Evolutionary conservation across 2,888 invertebrate genomes (phyloP).

Genomic region (Rhodophaea formosa): DNA sequence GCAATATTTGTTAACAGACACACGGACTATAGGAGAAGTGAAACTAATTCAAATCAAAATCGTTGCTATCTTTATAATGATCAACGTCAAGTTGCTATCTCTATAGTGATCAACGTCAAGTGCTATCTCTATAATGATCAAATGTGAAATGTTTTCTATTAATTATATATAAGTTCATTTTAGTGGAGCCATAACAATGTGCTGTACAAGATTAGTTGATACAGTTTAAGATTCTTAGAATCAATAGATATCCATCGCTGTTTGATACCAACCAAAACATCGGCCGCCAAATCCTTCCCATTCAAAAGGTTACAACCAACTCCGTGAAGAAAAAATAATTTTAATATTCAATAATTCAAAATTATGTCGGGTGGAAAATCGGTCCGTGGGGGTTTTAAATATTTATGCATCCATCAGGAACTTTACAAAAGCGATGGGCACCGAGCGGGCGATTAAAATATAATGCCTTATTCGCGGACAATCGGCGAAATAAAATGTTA

Average conservation of each 20-base stretch:
- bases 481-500: constrained; percentile 56
- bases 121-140: too few species aligned
- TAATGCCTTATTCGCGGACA: constrained; percentile 55
- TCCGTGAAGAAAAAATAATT: neutral
- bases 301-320: neutral
- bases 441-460: constrained; percentile 50
- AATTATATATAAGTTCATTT: too few species aligned
- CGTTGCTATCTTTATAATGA: too few species aligned
- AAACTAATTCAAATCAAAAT: too few species aligned
- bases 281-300: neutral
- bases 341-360: constrained; percentile 26
- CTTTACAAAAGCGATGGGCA: constrained; percentile 37
- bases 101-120: too few species aligned
- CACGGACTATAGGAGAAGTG: too few species aligned
- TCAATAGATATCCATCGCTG: neutral
- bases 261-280: neutral
- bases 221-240: too few species aligned
- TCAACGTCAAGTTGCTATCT: too few species aligned
- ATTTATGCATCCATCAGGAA: constrained; percentile 39
- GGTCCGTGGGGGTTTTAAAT: constrained; percentile 40
- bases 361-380: constrained; percentile 41
- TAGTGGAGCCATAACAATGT: too few species aligned
- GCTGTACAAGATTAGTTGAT: too few species aligned
- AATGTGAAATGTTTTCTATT: too few species aligned
- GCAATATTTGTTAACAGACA: too few species aligned